phyloP scores from a whole-genome alignment of 2,797 vertebrate genomes.

The Fistularia commersonii region DNA sequence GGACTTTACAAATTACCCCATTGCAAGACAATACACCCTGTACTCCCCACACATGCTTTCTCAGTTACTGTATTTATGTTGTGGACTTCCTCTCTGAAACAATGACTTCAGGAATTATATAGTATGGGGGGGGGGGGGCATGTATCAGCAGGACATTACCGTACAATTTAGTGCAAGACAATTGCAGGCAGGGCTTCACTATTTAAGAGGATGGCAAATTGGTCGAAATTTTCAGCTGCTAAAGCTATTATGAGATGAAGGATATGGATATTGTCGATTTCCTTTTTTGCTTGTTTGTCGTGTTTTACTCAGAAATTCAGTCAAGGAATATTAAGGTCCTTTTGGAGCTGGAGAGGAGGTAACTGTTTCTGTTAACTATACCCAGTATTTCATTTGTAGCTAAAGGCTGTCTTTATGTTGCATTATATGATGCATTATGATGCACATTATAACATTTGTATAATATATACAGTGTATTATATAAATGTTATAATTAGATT shows the following conservation, averaged over 20 bases:
- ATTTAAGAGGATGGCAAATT: constrained; percentile 69
- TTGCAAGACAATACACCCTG: constrained; percentile 72
- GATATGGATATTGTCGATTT: constrained; percentile 78
- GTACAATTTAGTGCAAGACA: constrained; percentile 75
- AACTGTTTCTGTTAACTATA: constrained; percentile 75
- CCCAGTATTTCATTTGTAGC: constrained; percentile 82
- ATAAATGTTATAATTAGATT: too few relatives aligned
- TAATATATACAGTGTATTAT: too few relatives aligned
- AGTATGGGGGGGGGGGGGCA: constrained; percentile 43
- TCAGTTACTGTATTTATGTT: constrained; percentile 95
- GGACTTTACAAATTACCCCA: constrained; percentile 65
- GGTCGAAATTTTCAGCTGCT: constrained; percentile 72
- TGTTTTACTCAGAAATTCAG: constrained; percentile 50
- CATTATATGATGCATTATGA: too few relatives aligned
- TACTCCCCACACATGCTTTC: constrained; percentile 87
- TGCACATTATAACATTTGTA: too few relatives aligned
- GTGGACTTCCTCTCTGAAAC: constrained; percentile 91
- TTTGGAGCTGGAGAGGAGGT: constrained; percentile 78
- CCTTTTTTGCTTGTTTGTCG: constrained; percentile 34
- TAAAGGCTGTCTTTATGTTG: constrained; percentile 80
- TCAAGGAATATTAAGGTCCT: constrained; percentile 84
- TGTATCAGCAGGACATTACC: constrained; percentile 63
- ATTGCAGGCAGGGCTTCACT: constrained; percentile 71
- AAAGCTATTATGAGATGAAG: constrained; percentile 85
- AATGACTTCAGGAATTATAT: constrained; percentile 85